Conservation (phyloP, 2,797 vertebrate species). For the Silurus lanzhouensis region DNA sequence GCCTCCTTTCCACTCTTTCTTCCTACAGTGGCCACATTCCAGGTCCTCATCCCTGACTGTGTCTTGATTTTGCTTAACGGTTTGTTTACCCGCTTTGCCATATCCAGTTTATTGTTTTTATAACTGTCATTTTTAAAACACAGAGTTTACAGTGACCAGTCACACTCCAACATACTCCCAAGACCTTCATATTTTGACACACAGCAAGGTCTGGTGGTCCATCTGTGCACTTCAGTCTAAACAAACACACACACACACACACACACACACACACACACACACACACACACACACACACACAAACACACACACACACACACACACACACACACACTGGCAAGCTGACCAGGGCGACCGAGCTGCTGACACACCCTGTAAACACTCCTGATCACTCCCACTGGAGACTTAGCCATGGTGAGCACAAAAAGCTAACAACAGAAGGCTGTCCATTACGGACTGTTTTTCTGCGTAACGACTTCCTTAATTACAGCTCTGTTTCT, state of each 20-base stretch:
- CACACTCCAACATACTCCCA: constrained; percentile 30
- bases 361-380: constrained; percentile 34
- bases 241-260: constrained; percentile 30
- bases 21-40: constrained; percentile 4
- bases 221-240: constrained; percentile 48
- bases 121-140: constrained; percentile 19
- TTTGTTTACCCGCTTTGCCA: constrained; percentile 39
- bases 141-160: constrained; percentile 21
- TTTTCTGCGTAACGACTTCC: constrained; percentile 11
- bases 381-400: constrained; percentile 23
- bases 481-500: constrained; percentile 31
- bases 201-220: constrained; percentile 43
- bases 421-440: constrained; percentile 17
- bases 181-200: constrained; percentile 39
- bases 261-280: constrained; percentile 21
- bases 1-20: neutral
- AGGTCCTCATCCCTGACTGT: constrained; percentile 22
- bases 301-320: constrained; percentile 21
- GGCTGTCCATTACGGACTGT: constrained; percentile 12
- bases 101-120: constrained; percentile 31
- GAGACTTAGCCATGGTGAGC: constrained; percentile 8
- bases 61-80: constrained; percentile 27
- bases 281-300: constrained; percentile 33
- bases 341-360: neutral
- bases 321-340: constrained; percentile 30